phyloP scores from a whole-genome alignment of 1,140 invertebrate species.

The Whitmania pigra region DNA sequence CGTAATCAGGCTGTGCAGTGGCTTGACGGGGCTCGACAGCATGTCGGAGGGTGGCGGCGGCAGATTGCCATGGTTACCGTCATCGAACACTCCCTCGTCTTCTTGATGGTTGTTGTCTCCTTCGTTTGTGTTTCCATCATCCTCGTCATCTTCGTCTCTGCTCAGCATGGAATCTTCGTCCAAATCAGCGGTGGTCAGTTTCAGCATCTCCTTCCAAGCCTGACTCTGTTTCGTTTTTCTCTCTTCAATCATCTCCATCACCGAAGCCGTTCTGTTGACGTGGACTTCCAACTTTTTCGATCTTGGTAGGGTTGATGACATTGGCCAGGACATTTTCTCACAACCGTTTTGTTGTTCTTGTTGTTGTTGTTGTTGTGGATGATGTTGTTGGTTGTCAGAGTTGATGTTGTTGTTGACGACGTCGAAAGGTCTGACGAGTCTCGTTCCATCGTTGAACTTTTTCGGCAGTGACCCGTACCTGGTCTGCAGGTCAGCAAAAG shows the following conservation, averaged over 20 bases:
- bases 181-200: neutral
- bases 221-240: conserved; percentile 13
- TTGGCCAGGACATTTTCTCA: neutral
- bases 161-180: neutral
- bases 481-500: conserved; percentile 3
- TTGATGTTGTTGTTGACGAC: neutral
- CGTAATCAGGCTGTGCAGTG: neutral
- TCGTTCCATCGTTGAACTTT: neutral
- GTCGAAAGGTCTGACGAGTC: neutral
- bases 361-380: neutral
- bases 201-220: conserved; percentile 17
- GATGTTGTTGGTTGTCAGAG: neutral
- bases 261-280: conserved; percentile 4
- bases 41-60: conserved; percentile 14
- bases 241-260: conserved; percentile 7
- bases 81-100: neutral
- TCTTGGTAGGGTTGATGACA: neutral
- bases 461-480: neutral
- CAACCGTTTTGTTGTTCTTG: neutral
- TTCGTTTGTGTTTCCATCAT: neutral
- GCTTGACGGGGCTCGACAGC: neutral
- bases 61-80: neutral
- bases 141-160: neutral
- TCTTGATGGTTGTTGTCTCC: neutral
- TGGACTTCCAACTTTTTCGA: neutral